These are phyloP conservation scores for Oreochromis niloticus DNA, from an alignment of 2,113 vertebrate species.

Conservation along the genomic window DNA sequence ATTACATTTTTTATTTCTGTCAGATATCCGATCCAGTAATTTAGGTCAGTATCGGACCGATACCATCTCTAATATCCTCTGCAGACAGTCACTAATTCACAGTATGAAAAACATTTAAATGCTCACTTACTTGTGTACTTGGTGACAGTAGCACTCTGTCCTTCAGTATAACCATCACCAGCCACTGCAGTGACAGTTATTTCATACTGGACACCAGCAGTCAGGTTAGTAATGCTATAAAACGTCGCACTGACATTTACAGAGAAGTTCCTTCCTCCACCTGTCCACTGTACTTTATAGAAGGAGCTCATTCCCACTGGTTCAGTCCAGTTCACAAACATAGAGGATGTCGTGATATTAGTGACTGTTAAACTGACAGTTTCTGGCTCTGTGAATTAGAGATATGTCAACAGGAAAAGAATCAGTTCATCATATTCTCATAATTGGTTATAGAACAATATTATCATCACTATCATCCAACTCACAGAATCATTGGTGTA, in stretches of 20 bases:
- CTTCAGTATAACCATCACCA: fast-evolving
- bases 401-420: too few relatives aligned
- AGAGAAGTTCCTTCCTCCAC: fast-evolving
- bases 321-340: conserved; percentile 8
- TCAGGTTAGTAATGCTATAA: neutral
- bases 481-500: too few relatives aligned
- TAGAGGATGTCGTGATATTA: conserved; percentile 1
- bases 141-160: neutral
- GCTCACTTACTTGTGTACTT: neutral
- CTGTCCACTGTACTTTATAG: conserved; percentile 10
- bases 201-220: neutral
- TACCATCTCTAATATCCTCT: too few relatives aligned
- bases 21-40: too few relatives aligned
- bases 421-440: too few relatives aligned
- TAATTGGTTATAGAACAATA: too few relatives aligned
- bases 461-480: too few relatives aligned
- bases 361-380: neutral
- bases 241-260: fast-evolving
- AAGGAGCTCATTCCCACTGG: neutral
- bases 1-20: too few relatives aligned
- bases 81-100: neutral
- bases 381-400: neutral
- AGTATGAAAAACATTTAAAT: fast-evolving
- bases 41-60: too few relatives aligned
- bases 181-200: neutral